Conservation (phyloP, 2,888 invertebrate species). For the Thera britannica region DNA sequence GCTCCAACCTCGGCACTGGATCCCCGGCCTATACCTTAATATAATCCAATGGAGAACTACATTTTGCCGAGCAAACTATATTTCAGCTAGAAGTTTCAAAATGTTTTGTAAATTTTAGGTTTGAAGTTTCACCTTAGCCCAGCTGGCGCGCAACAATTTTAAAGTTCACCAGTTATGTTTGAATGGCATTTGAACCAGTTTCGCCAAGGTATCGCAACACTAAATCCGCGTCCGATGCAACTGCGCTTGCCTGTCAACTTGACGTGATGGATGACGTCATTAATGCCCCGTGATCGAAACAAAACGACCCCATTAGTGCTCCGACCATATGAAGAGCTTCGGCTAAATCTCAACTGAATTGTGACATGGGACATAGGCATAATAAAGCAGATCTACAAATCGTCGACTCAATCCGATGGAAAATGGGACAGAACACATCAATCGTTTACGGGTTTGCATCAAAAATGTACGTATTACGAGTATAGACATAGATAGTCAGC, state of each 20-base stretch:
- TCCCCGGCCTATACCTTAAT: conserved; percentile 41
- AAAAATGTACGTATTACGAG: conserved; percentile 65
- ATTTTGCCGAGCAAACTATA: conserved; percentile 20
- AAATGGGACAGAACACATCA: conserved; percentile 67
- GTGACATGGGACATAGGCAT: conserved; percentile 41
- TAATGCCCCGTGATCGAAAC: conserved; percentile 65
- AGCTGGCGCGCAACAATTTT: conserved; percentile 18
- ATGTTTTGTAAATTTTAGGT: conserved; percentile 20
- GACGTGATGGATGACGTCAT: conserved; percentile 76
- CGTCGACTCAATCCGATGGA: conserved; percentile 57
- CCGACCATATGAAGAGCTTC: conserved; percentile 47
- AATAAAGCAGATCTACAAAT: conserved; percentile 60
- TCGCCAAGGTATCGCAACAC: conserved; percentile 40
- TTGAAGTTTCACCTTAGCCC: conserved; percentile 11
- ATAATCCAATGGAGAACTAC: conserved; percentile 24
- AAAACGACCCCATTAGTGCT: conserved; percentile 61
- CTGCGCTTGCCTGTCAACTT: conserved; percentile 67
- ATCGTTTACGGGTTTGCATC: conserved; percentile 71
- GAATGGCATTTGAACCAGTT: conserved; percentile 30
- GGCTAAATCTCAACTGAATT: conserved; percentile 32
- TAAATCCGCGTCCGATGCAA: conserved; percentile 63
- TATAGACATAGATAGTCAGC: conserved; percentile 58
- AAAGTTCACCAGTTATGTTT: conserved; percentile 24
- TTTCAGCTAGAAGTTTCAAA: conserved; percentile 2
- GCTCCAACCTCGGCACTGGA: conserved; percentile 47